phyloP scores from a whole-genome alignment of 2,888 invertebrate genomes.

The Dasypolia templi region DNA sequence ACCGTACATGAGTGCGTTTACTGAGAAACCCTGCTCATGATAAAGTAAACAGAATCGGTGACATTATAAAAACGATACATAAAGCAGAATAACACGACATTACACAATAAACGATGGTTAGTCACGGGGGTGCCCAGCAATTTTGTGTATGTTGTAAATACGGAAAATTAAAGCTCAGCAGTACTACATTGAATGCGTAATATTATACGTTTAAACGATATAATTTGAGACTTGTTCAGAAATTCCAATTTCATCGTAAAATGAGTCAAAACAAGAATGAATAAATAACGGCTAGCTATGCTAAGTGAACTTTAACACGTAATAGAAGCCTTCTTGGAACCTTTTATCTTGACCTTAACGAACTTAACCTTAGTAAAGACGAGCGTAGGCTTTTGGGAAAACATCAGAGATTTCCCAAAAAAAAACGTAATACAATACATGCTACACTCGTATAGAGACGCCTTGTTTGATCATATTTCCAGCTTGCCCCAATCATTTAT shows the following conservation, averaged over 20 bases:
- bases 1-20: not conserved
- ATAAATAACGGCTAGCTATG: not conserved
- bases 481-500: constrained; percentile 37
- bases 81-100: constrained; percentile 19
- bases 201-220: not conserved
- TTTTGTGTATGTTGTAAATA: constrained; percentile 49
- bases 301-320: constrained; percentile 4
- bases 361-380: not conserved
- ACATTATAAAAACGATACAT: constrained; percentile 12
- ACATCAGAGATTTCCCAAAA: not conserved
- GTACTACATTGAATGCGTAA: constrained; percentile 41
- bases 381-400: not conserved
- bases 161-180: constrained; percentile 36
- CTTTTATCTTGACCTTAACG: not conserved
- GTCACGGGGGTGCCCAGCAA: constrained; percentile 45
- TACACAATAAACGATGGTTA: constrained; percentile 33
- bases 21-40: not conserved
- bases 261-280: constrained; percentile 27
- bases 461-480: not conserved
- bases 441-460: too few relatives aligned
- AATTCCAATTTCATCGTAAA: constrained; percentile 26
- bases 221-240: constrained; percentile 10
- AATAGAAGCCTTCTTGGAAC: constrained; percentile 2
- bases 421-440: not conserved
- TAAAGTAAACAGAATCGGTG: constrained; percentile 15